These are phyloP conservation scores for Drosophila pseudoobscura DNA, from an alignment of 1,140 invertebrate species.

Conservation along the genomic window DNA sequence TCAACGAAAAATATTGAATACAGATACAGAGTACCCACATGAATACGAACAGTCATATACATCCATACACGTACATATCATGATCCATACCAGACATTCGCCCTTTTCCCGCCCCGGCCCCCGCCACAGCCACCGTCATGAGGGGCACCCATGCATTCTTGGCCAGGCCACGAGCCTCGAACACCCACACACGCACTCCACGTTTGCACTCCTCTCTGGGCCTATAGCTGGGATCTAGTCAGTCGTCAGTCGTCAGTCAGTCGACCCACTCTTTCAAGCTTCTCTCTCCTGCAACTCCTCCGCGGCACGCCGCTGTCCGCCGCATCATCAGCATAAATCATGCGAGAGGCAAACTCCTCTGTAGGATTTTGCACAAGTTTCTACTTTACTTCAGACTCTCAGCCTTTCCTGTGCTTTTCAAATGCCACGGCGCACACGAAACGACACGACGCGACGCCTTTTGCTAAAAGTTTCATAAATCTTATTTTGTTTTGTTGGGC, in stretches of 20 bases:
- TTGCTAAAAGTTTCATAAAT: conserved; percentile 81
- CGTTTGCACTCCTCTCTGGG: conserved; percentile 49
- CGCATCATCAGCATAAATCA: conserved; percentile 80
- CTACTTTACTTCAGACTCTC: conserved; percentile 9
- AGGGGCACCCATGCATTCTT: conserved; percentile 1
- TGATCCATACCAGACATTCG: conserved; percentile 58
- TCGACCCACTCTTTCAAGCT: conserved; percentile 43
- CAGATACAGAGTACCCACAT: conserved; percentile 31
- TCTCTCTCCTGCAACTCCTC: conserved; percentile 20
- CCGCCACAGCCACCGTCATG: neutral
- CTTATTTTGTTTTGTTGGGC: conserved; percentile 72
- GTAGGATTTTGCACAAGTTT: conserved; percentile 56
- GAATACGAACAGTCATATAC: conserved; percentile 23
- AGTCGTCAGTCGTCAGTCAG: conserved; percentile 36
- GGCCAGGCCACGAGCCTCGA: conserved; percentile 53
- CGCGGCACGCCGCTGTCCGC: conserved; percentile 27
- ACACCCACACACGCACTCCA: conserved; percentile 50
- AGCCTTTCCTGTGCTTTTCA: conserved; percentile 55
- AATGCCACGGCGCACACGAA: conserved; percentile 33
- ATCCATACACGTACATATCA: conserved; percentile 49
- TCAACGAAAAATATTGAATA: conserved; percentile 49
- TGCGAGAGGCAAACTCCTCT: conserved; percentile 46
- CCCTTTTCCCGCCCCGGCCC: conserved; percentile 23
- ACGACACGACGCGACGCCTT: conserved; percentile 54
- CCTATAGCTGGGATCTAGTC: conserved; percentile 3